Percentiles rank a stretch among this genome's conserved stretches.
phyloP scores from a whole-genome alignment of 2,888 invertebrate species.

The Aelia acuminata region DNA sequence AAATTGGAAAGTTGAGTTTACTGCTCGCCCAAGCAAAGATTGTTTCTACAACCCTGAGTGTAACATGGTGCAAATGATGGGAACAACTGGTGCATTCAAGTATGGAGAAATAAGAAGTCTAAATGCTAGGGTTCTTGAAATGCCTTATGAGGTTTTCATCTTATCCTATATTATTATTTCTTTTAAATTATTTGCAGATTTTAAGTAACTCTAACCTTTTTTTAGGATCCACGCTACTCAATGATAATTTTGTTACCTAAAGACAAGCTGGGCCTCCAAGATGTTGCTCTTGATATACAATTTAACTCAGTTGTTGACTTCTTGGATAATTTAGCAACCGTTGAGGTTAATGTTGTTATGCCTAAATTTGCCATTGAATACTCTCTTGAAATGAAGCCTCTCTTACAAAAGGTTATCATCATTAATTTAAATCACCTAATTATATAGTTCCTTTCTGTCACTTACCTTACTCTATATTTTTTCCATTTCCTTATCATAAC shows the following conservation, averaged over 20 bases:
- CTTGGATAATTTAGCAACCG: slow-evolving; percentile 70
- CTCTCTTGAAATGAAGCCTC: slow-evolving; percentile 67
- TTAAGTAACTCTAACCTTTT: slow-evolving; percentile 60
- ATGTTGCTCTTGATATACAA: slow-evolving; percentile 74
- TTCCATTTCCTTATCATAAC: not conserved
- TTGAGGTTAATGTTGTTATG: slow-evolving; percentile 73
- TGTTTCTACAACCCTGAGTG: slow-evolving; percentile 79
- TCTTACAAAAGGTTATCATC: not conserved
- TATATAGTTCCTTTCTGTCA: not conserved
- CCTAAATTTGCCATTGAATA: slow-evolving; percentile 77
- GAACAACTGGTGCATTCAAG: slow-evolving; percentile 75
- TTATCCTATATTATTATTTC: not conserved
- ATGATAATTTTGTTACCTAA: slow-evolving; percentile 77
- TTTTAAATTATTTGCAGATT: not conserved
- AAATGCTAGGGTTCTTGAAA: slow-evolving; percentile 78
- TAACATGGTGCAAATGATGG: slow-evolving; percentile 79
- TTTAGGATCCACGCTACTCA: slow-evolving; percentile 75
- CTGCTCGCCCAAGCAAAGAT: slow-evolving; percentile 70
- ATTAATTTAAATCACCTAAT: not conserved
- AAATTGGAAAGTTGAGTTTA: slow-evolving; percentile 80
- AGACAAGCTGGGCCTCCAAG: slow-evolving; percentile 70
- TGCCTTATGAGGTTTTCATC: slow-evolving; percentile 80
- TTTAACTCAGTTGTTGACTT: slow-evolving; percentile 73
- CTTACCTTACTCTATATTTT: not conserved
- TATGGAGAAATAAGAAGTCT: slow-evolving; percentile 76